A percentile compares a stretch with the other conserved stretches of the same genome.
These are phyloP conservation scores for Thymelicus lineola DNA, from an alignment of 2,888 invertebrate genomes.

Conservation along the genomic window DNA sequence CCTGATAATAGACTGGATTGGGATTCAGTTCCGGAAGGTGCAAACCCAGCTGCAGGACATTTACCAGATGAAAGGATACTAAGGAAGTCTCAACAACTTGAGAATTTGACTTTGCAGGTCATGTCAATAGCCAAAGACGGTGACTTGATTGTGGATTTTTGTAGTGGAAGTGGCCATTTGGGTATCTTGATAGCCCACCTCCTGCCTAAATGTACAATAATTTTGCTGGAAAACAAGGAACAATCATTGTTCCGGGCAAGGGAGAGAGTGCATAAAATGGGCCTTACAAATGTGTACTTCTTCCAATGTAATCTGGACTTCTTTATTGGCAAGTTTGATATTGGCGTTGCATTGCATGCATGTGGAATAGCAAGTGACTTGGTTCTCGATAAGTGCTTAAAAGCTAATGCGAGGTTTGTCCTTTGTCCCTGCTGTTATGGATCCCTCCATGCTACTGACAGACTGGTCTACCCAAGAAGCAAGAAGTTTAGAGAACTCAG, in stretches of 20 bases:
- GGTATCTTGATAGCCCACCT: constrained; percentile 93
- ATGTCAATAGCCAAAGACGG: constrained; percentile 88
- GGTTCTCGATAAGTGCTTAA: constrained; percentile 93
- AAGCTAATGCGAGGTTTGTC: constrained; percentile 92
- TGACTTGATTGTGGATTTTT: constrained; percentile 95
- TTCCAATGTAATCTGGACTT: constrained; percentile 97
- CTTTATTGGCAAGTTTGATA: constrained; percentile 91
- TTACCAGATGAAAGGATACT: constrained; percentile 90
- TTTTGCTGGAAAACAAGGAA: constrained; percentile 96
- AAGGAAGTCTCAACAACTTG: constrained; percentile 94
- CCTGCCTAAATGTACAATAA: constrained; percentile 90
- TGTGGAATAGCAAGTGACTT: constrained; percentile 98
- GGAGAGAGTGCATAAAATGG: constrained; percentile 87
- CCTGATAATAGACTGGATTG: constrained; percentile 84
- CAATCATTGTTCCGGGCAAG: constrained; percentile 92
- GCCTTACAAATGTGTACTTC: constrained; percentile 90
- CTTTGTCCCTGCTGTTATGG: constrained; percentile 98
- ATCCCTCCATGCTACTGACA: constrained; percentile 91
- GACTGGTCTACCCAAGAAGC: constrained; percentile 93
- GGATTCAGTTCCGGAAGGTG: constrained; percentile 89
- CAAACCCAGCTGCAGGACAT: constrained; percentile 91
- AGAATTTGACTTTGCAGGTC: constrained; percentile 92
- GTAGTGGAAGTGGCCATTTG: constrained; percentile 97
- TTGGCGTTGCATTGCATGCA: constrained; percentile 96
- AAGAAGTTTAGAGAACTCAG: constrained; percentile 77